A percentile compares a stretch with the other conserved stretches of the same genome.
phyloP scores from a whole-genome alignment of 2,113 vertebrate species.

The Protobothrops mucrosquamatus region DNA sequence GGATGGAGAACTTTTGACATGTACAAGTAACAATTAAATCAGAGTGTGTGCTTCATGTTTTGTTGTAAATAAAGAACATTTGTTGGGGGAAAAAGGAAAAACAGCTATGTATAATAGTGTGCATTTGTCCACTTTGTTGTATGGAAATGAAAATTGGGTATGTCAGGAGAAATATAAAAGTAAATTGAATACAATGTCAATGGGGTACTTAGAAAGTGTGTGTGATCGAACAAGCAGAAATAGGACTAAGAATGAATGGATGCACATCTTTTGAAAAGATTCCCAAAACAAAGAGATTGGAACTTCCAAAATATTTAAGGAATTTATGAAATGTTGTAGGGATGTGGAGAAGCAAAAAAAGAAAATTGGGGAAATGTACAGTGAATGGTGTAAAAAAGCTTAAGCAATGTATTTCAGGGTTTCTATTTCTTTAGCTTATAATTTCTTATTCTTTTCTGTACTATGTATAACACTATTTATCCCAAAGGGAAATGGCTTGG shows the following conservation, averaged over 20 bases:
- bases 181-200: not conserved
- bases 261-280: not conserved
- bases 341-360: not conserved
- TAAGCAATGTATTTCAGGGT: not conserved
- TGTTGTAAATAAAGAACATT: not conserved
- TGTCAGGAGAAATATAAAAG: not conserved
- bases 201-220: not conserved
- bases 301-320: not conserved
- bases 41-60: not conserved
- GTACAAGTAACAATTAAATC: not conserved
- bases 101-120: not conserved
- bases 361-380: not conserved
- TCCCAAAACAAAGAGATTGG: not conserved
- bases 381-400: not conserved
- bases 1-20: not conserved
- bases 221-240: not conserved
- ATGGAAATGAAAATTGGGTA: not conserved
- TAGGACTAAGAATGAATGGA: not conserved
- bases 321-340: not conserved
- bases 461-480: not conserved
- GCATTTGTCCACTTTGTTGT: not conserved
- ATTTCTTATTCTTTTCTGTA: not conserved
- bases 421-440: not conserved
- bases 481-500: not conserved
- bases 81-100: not conserved